phyloP scores from a whole-genome alignment of 2,888 invertebrate species.

The Plutella xylostella region DNA sequence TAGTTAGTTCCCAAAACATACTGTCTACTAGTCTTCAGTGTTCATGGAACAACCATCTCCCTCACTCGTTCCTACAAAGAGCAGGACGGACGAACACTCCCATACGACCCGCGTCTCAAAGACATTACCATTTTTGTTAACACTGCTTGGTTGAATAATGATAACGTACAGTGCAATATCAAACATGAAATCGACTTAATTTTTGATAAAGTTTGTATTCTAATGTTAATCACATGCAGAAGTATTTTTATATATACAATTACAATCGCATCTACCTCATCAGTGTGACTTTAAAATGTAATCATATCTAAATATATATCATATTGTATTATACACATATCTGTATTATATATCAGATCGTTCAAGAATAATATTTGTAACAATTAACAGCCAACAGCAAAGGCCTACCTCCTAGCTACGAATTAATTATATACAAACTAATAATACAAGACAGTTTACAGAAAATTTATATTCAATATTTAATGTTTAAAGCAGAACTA shows the following conservation, averaged over 20 bases:
- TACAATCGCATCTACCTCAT: conserved; percentile 61
- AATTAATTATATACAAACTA: conserved; percentile 21
- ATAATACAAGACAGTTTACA: conserved; percentile 26
- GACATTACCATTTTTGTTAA: too few relatives aligned
- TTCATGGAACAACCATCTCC: too few relatives aligned
- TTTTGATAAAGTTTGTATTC: conserved; percentile 67
- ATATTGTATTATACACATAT: too few relatives aligned
- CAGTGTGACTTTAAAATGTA: conserved; percentile 45
- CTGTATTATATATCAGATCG: too few relatives aligned
- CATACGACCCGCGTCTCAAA: too few relatives aligned
- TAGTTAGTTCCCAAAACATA: too few relatives aligned
- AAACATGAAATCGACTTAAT: conserved; percentile 52
- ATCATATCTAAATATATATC: conserved; percentile 1
- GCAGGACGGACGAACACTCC: too few relatives aligned
- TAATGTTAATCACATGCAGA: conserved; percentile 65
- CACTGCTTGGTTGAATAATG: conserved; percentile 28
- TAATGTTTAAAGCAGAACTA: not conserved
- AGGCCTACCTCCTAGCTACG: conserved; percentile 30
- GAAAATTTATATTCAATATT: conserved; percentile 2
- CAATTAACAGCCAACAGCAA: conserved; percentile 25
- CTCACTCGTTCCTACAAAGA: too few relatives aligned
- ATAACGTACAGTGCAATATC: conserved; percentile 47
- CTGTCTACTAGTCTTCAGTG: too few relatives aligned
- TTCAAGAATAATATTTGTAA: too few relatives aligned
- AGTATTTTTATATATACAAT: conserved; percentile 66